phyloP scores from a whole-genome alignment of 2,113 vertebrate species.

The Uropsilus gracilis region DNA sequence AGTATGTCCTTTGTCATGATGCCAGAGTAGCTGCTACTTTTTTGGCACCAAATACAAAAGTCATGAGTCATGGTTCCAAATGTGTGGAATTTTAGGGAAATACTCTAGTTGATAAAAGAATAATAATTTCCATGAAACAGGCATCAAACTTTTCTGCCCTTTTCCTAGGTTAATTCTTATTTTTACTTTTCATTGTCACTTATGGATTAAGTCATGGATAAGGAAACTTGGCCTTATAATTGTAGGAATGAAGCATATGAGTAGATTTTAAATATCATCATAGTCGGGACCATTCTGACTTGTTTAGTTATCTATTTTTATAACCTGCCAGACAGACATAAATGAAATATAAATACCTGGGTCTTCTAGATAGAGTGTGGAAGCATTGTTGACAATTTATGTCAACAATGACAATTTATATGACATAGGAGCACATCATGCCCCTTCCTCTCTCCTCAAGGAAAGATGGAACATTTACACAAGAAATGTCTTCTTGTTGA shows the following conservation, averaged over 20 bases:
- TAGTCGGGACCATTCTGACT: not conserved
- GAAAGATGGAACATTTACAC: not conserved
- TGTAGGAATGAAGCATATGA: not conserved
- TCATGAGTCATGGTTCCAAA: not conserved
- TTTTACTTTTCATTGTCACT: constrained; percentile 7
- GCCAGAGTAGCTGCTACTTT: not conserved
- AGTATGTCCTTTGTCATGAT: not conserved
- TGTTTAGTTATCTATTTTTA: not conserved
- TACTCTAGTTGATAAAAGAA: not conserved
- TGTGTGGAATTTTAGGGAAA: not conserved
- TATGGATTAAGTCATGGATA: not conserved
- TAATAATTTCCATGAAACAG: not conserved
- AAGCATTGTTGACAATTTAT: not conserved
- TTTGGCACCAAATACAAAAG: not conserved
- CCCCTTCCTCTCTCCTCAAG: not conserved
- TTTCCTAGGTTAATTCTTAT: not conserved
- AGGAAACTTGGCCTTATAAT: not conserved
- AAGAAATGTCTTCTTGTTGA: not conserved
- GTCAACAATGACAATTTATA: too few species aligned
- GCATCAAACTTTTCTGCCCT: not conserved
- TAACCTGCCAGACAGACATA: not conserved
- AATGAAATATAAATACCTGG: not conserved
- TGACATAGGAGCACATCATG: not conserved
- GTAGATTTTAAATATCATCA: constrained; percentile 11
- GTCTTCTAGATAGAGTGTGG: not conserved